Evolutionary conservation across 1,140 invertebrate species (phyloP), one percentile per base, ranked within the genome.

Genomic region (Drosophila nikananu): DNA sequence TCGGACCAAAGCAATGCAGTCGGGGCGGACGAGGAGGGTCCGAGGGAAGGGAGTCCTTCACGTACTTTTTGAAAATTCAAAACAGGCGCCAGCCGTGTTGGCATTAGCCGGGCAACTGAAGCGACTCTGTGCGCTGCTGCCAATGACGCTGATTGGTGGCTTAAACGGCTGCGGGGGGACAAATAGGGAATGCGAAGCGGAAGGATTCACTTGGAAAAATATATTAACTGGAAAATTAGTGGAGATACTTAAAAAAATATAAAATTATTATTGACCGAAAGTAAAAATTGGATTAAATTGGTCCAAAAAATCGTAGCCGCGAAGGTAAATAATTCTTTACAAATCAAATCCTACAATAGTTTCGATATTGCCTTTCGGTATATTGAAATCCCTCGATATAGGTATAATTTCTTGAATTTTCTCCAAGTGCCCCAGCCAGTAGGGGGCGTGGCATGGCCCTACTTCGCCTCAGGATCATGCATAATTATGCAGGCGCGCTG

Each of bases 21-120:
- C 80, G 52, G 35, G 57, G 7, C 17, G 41, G 32, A 5, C 21
- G 49, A 7, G 7, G 19, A 10, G 15, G 9, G 32, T 15, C 46
- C 27, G 19, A 44, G 10, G 12, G 55, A 41, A 60, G 55, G 75
- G 23, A 63, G 62, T 55, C 71, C 78, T 81, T 81, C 86, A 90
- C 86, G 86, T 90, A 90, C 81, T 91, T 90, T 89, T 90, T 90
- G 86, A 90, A 90, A 90, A 90, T 90, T 90, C 86, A 90, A 90
- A 90, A 82, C 86, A 90, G 86, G 86, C 78, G 61, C 55, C 66
- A 70, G 61, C 70, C 81, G 83, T 87, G 83, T 80, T 87, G 84
- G 83, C 84, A 87, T 89, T 89, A 87, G 80, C 83, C 75, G 55
- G 52, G 65, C 44, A 61, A 61, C 57, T 71, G 66, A 61, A 80